These are phyloP conservation scores for Drosophila athabasca DNA, from an alignment of 1,140 invertebrate species.

Conservation along the genomic window DNA sequence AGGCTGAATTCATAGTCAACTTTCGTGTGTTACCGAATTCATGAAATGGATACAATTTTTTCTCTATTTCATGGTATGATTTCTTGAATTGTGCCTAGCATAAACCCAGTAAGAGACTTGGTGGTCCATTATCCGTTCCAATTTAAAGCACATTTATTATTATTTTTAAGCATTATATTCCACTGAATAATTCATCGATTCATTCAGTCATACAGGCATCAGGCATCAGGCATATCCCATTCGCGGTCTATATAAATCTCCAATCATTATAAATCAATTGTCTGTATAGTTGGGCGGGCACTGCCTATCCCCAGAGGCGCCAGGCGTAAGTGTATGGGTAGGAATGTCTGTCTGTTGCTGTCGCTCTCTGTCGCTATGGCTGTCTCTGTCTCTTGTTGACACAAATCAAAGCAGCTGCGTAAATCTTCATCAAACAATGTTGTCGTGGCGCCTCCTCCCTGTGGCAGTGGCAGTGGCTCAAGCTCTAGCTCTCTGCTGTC, in stretches of 20 bases:
- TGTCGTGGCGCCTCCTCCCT: slow-evolving; percentile 19
- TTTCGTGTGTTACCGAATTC: too few species aligned
- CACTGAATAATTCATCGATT: slow-evolving; percentile 35
- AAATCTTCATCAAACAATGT: slow-evolving; percentile 73
- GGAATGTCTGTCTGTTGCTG: slow-evolving; percentile 26
- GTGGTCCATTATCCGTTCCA: slow-evolving; percentile 16
- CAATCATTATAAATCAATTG: slow-evolving; percentile 65
- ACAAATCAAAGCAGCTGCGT: slow-evolving; percentile 78
- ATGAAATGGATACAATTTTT: too few species aligned
- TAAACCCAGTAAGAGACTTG: too few species aligned
- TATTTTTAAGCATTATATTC: slow-evolving; percentile 17
- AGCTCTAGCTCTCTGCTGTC: neutral
- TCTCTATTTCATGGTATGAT: too few species aligned
- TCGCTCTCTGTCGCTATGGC: slow-evolving; percentile 25
- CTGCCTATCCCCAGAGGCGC: slow-evolving; percentile 30
- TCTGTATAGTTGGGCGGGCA: slow-evolving; percentile 8
- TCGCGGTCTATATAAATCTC: slow-evolving; percentile 29
- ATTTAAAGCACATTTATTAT: slow-evolving; percentile 40
- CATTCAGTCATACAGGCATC: slow-evolving; percentile 1
- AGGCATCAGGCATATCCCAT: slow-evolving; percentile 3
- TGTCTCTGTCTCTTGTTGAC: slow-evolving; percentile 59
- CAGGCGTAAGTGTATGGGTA: slow-evolving; percentile 3
- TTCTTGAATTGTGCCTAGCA: too few species aligned
- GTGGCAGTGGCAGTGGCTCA: slow-evolving; percentile 10
- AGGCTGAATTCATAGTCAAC: too few species aligned